Base-by-base conservation (phyloP, 2,888 invertebrate genomes). In the Tetrapedia diversipes region DNA sequence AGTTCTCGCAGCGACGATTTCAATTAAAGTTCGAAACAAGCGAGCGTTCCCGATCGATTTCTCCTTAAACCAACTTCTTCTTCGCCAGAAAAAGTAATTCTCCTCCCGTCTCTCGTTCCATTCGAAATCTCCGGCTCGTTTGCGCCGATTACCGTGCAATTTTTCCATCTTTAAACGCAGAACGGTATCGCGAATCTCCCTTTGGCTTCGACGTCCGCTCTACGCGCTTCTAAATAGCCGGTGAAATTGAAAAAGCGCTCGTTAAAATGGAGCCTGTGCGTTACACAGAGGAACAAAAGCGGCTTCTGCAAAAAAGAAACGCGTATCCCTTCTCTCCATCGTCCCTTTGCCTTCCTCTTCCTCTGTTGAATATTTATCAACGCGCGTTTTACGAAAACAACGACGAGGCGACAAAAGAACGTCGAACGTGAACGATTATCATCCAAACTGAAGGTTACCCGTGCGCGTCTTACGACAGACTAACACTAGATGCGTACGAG, bases 21-120 rank as follows among this genome's bases (percentile, higher is more conserved):
- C 57, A 57, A 63, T 73, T 61, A 57, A 69, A 56, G 32, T 51
- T 29, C 16, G 41, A 51, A 57, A 69, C 24, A 69, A 43, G 22
- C 4, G 22, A 14, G 11, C 8, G 4, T 6, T 7, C 4, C 4
- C 19, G 29, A 4, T 29, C 19, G 4, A 22, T 2, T 22, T 45
- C n/a, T n/a, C n/a, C n/a, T n/a, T 4, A 0, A 22, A 16, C 7
- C 29, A 1, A 29, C 8, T 49, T 22, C 8, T 2, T 14, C 1
- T 6, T 24, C n/a, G 16, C 16, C n/a, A 11, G n/a, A 1, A 7
- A 11, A 11, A 22, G 11, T 32, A 14, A n/a, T 1, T n/a, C 14
- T 51, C 7, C 2, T 32, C 11, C 11, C 11, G 1, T 0, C 7
- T 14, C 16, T 2, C 7, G 7, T 22, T 57, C 1, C 1, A 39